Evolutionary conservation across 2,888 invertebrate genomes (phyloP), one percentile per base, ranked within the genome.

Genomic region (Megastigmus dorsalis): DNA sequence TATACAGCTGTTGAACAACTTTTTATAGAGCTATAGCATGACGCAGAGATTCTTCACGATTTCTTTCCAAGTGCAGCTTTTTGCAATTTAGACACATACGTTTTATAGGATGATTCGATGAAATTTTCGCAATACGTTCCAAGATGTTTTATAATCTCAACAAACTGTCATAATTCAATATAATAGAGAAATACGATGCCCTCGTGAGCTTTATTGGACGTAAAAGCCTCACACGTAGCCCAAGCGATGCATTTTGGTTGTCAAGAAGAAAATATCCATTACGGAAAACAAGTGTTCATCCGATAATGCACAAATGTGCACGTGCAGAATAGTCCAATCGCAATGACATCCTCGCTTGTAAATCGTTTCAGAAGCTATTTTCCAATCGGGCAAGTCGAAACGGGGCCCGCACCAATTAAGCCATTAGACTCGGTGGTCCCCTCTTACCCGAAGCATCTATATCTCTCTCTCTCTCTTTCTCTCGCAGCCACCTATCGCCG

Each of bases 261-360:
- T 33, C 33, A 33, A 33, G 33, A 33, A 7, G 5, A 7, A 33
- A 7, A 33, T 3, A 90, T 93, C 92, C 93, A 93, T 74, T 18
- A 10, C 50, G 52, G n/a, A 13, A 52, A 28, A 5, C 10, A 0
- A 38, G n/a, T n/a, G n/a, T n/a, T n/a, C n/a, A n/a, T n/a, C n/a
- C n/a, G n/a, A n/a, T n/a, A n/a, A n/a, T n/a, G n/a, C n/a, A n/a
- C n/a, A n/a, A n/a, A 38, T 3, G n/a, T 38, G 38, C n/a, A 45
- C 1, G 20, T 45, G 6, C 3, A 1, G 15, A n/a, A 3, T 15
- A 41, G n/a, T 41, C 2, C 5, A 41, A 3, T 41, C 2, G 18
- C 18, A 13, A 7, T 13, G 7, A 41, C 3, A 45, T 45, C 10
- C 1, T 9, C 10, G 1, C 23, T 26, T 3, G 48, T 13, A 13